Conservation (phyloP, 2,113 vertebrate species). For the Galbula dea region DNA sequence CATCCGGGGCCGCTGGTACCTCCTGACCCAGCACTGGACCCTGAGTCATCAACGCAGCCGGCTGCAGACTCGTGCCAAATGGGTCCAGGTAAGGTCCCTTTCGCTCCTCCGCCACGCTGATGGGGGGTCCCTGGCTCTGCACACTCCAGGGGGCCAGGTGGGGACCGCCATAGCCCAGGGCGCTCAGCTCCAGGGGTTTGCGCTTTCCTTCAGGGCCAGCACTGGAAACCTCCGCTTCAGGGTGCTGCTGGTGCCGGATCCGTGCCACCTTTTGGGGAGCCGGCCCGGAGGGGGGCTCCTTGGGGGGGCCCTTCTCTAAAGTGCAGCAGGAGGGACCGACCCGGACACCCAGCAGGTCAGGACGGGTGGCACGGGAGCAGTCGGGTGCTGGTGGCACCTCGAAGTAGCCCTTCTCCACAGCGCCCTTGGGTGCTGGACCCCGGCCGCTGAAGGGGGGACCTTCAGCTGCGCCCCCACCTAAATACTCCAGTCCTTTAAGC, state of each 20-base stretch:
- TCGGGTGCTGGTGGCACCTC: constrained; percentile 83
- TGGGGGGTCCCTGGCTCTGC: constrained; percentile 77
- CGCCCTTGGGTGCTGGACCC: constrained; percentile 76
- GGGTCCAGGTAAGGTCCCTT: constrained; percentile 89
- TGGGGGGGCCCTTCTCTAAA: constrained; percentile 84
- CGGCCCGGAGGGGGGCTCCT: constrained; percentile 37
- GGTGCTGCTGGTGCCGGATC: constrained; percentile 94
- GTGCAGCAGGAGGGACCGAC: constrained; percentile 82
- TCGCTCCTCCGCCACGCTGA: constrained; percentile 80
- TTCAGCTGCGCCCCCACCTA: constrained; percentile 72
- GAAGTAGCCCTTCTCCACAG: constrained; percentile 79
- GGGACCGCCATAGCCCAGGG: constrained; percentile 78
- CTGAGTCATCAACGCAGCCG: constrained; percentile 67
- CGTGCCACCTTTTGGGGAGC: constrained; percentile 88
- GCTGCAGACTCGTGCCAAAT: constrained; percentile 71
- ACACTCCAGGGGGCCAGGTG: constrained; percentile 85
- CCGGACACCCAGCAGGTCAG: constrained; percentile 69
- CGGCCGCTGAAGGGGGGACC: constrained; percentile 75
- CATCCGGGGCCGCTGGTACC: constrained; percentile 77
- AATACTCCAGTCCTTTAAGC: constrained; percentile 86
- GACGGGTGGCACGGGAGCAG: constrained; percentile 82
- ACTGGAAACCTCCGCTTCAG: constrained; percentile 65
- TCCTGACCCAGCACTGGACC: constrained; percentile 75
- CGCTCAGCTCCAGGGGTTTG: constrained; percentile 83
- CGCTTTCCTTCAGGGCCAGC: constrained; percentile 80